phyloP scores from a whole-genome alignment of 2,113 vertebrate genomes.

The Isichthys henryi region DNA sequence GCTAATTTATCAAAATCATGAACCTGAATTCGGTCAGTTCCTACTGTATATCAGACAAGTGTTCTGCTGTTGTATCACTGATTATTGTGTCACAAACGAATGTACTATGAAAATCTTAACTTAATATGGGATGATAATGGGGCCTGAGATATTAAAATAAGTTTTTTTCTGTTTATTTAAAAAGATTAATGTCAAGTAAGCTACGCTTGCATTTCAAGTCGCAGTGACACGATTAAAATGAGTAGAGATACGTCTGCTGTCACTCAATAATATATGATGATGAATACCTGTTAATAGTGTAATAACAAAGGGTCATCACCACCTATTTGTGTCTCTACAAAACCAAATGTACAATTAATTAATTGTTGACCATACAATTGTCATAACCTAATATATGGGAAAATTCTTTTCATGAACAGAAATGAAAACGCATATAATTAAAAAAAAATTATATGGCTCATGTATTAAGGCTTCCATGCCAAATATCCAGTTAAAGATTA shows the following conservation, averaged over 20 bases:
- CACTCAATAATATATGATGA: background rate
- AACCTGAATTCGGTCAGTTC: background rate
- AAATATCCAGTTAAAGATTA: background rate
- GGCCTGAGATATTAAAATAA: background rate
- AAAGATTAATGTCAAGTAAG: background rate
- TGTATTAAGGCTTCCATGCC: background rate
- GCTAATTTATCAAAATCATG: background rate
- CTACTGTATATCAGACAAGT: background rate
- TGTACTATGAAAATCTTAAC: background rate
- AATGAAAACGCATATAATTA: background rate
- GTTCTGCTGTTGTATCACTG: background rate
- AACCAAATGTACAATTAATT: background rate
- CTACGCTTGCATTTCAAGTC: background rate
- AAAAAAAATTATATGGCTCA: background rate
- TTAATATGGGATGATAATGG: background rate
- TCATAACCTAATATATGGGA: background rate
- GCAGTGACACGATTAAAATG: background rate
- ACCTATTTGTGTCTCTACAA: background rate
- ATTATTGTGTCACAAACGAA: background rate
- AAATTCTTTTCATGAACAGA: background rate
- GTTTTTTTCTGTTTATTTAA: background rate
- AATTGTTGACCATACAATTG: background rate
- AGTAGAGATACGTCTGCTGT: background rate
- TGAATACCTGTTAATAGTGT: background rate
- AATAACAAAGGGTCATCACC: background rate